Percentiles rank a stretch among this genome's conserved stretches.
Evolutionary conservation across 2,888 invertebrate genomes (phyloP).

Genomic region (Cybosia mesomella): DNA sequence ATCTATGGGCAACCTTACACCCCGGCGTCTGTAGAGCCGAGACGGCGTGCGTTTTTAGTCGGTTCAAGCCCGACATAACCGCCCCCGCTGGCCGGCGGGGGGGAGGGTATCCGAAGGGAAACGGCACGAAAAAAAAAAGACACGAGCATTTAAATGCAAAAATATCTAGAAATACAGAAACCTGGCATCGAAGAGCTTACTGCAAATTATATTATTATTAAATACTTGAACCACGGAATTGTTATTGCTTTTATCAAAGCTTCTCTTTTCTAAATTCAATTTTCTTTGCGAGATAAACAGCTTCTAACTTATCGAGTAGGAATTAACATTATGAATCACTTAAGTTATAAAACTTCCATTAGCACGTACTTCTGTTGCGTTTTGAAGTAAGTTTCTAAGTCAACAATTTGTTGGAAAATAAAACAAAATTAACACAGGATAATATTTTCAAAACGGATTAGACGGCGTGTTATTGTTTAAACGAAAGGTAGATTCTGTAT

Average conservation of each 20-base stretch:
- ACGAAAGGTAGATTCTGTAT: too few species aligned
- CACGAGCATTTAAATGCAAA: not conserved
- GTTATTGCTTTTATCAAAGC: not conserved
- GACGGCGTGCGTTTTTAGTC: too few species aligned
- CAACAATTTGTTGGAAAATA: not conserved
- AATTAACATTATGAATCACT: slow-evolving; percentile 3
- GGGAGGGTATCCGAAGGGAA: too few species aligned
- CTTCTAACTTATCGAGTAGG: not conserved
- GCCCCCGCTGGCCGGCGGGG: too few species aligned
- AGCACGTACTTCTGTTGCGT: not conserved
- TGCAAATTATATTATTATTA: not conserved
- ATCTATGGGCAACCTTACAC: too few species aligned
- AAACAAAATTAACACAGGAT: not conserved
- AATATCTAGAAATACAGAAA: too few species aligned
- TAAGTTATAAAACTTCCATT: slow-evolving; percentile 2
- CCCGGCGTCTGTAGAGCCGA: too few species aligned
- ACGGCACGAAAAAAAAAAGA: too few species aligned
- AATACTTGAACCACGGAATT: not conserved
- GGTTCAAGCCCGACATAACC: too few species aligned
- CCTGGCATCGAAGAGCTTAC: too few species aligned
- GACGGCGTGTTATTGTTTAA: not conserved
- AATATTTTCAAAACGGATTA: too few species aligned
- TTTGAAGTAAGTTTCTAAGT: not conserved
- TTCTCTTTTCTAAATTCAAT: not conserved
- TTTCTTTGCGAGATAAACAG: not conserved